Percentiles rank a stretch among this genome's conserved stretches.
phyloP scores from a whole-genome alignment of 1,140 invertebrate genomes.

The Heliothis subflexa region DNA sequence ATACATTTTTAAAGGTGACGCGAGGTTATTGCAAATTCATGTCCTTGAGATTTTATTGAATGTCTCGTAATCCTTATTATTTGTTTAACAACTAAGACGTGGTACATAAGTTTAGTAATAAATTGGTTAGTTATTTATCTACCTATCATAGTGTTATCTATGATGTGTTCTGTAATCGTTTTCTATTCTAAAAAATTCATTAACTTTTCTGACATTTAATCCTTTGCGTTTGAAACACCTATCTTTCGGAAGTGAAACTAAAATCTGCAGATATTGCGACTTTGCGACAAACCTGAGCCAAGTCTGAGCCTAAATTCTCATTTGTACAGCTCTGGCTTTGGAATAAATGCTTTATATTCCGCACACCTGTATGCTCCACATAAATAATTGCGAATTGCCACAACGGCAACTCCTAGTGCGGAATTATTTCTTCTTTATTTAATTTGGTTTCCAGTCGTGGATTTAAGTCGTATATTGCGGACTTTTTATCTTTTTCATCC shows the following conservation, averaged over 20 bases:
- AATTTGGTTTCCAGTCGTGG: not conserved
- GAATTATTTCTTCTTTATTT: slow-evolving; percentile 27
- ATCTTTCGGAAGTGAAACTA: not conserved
- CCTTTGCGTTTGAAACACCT: not conserved
- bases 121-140: no score
- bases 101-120: no score
- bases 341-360: slow-evolving; percentile 49
- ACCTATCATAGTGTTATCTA: no score
- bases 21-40: not conserved
- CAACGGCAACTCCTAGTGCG: not conserved
- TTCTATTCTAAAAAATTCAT: not conserved
- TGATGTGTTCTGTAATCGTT: not conserved
- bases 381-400: slow-evolving; percentile 52
- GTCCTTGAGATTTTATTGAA: not conserved
- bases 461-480: slow-evolving; percentile 14
- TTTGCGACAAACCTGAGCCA: slow-evolving; percentile 32
- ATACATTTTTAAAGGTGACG: slow-evolving; percentile 50
- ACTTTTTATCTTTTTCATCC: slow-evolving; percentile 6
- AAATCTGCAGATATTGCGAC: slow-evolving; percentile 9
- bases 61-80: not conserved
- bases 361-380: slow-evolving; percentile 49
- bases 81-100: no score
- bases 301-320: slow-evolving; percentile 45
- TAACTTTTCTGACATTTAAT: not conserved
- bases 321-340: slow-evolving; percentile 39